Conservation (phyloP, 2,888 invertebrate genomes). For the Dioctria linearis region DNA sequence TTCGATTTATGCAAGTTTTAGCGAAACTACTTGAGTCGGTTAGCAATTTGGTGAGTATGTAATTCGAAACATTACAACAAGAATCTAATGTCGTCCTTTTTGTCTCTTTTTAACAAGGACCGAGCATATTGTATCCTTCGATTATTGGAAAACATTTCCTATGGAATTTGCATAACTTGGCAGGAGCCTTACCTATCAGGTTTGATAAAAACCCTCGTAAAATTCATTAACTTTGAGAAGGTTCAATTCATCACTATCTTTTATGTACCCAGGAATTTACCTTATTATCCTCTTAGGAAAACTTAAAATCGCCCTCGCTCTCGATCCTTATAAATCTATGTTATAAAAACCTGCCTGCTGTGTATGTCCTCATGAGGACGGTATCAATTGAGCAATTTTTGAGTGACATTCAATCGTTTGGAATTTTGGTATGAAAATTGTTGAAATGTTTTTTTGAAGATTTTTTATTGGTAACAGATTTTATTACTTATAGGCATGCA, state of each 20-base stretch:
- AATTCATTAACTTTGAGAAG: slow-evolving; percentile 44
- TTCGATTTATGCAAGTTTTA: slow-evolving; percentile 46
- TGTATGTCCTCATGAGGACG: slow-evolving; percentile 40
- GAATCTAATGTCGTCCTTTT: not conserved
- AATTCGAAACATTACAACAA: slow-evolving; percentile 8
- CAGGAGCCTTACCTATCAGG: slow-evolving; percentile 53
- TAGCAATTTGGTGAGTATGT: slow-evolving; percentile 30
- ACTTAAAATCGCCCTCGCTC: slow-evolving; percentile 22
- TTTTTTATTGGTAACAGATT: not conserved
- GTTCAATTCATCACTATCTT: not conserved
- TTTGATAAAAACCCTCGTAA: slow-evolving; percentile 52
- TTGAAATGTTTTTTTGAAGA: not conserved
- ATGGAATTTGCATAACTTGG: slow-evolving; percentile 55
- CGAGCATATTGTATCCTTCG: slow-evolving; percentile 16
- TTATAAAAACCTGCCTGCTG: slow-evolving; percentile 56
- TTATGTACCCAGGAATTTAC: not conserved
- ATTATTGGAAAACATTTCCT: slow-evolving; percentile 52
- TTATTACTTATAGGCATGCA: slow-evolving; percentile 51
- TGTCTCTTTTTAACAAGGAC: slow-evolving; percentile 1
- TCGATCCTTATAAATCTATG: slow-evolving; percentile 56
- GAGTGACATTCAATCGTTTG: slow-evolving; percentile 45
- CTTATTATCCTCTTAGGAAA: slow-evolving; percentile 1
- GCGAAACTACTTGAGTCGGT: slow-evolving; percentile 33
- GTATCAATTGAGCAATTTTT: slow-evolving; percentile 42
- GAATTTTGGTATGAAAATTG: slow-evolving; percentile 45